Percentiles rank a stretch among this genome's conserved stretches.
These are phyloP conservation scores for Littorina saxatilis DNA, from an alignment of 1,140 invertebrate species.

Conservation along the genomic window DNA sequence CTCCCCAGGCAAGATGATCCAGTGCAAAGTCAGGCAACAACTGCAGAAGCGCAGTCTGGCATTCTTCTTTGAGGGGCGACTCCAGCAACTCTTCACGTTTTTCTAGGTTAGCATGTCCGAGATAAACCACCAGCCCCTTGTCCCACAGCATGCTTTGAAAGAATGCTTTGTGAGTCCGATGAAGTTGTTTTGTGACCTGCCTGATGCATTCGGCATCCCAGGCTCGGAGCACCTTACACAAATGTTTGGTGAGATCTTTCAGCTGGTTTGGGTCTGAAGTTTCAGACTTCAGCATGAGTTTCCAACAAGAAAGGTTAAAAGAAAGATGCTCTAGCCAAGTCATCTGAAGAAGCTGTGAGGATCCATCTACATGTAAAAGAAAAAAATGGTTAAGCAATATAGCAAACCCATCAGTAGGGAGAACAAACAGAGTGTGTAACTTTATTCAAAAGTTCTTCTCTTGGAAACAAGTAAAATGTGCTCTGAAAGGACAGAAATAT, in stretches of 20 bases:
- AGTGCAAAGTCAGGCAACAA: neutral
- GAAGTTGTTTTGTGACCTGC: neutral
- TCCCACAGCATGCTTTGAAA: conserved; percentile 17
- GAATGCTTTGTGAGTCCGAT: neutral
- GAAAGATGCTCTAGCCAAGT: neutral
- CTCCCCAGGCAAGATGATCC: neutral
- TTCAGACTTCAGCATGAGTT: neutral
- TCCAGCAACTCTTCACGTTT: neutral
- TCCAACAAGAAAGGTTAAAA: neutral
- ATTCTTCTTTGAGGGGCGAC: neutral
- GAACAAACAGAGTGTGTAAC: too few species aligned
- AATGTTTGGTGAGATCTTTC: neutral
- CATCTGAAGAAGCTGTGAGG: neutral
- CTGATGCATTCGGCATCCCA: neutral
- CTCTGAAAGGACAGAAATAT: too few species aligned
- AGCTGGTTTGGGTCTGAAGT: neutral
- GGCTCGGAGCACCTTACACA: neutral
- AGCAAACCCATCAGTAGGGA: too few species aligned
- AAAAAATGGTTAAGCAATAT: too few species aligned
- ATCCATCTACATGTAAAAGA: neutral
- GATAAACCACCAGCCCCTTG: neutral
- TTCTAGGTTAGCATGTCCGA: conserved; percentile 8
- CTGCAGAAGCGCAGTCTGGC: neutral
- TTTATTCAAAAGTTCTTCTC: too few species aligned
- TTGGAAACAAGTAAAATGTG: too few species aligned